Evolutionary conservation across 2,113 vertebrate species (phyloP).

Genomic region (Murina feae): DNA sequence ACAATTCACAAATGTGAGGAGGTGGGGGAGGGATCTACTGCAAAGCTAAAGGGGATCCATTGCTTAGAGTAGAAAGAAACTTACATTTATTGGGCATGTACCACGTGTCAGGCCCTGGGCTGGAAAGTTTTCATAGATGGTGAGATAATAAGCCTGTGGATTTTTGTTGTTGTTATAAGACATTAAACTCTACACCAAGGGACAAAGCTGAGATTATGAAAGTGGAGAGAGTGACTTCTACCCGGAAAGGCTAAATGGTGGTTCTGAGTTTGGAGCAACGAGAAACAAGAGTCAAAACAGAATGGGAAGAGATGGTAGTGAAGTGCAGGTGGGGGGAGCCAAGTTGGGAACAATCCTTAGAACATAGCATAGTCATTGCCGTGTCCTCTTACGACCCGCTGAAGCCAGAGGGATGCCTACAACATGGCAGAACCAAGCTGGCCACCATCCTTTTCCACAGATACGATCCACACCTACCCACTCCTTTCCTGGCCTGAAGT

Average conservation of each 20-base stretch:
- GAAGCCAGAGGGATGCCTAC: not conserved
- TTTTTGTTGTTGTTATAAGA: not conserved
- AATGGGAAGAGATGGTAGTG: not conserved
- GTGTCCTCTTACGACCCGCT: not conserved
- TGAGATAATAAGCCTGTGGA: not conserved
- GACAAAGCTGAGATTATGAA: not conserved
- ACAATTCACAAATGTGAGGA: not conserved
- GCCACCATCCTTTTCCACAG: not conserved
- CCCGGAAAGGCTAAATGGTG: constrained; percentile 11
- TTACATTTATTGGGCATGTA: not conserved
- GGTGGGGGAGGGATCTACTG: not conserved
- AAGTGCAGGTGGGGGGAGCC: not conserved
- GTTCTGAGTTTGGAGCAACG: not conserved
- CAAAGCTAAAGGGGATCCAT: not conserved
- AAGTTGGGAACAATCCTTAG: not conserved
- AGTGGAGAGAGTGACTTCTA: not conserved
- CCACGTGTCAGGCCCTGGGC: not conserved
- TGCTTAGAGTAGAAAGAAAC: not conserved
- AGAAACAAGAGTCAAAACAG: not conserved
- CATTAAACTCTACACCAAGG: not conserved
- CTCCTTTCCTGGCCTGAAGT: not conserved
- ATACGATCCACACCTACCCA: not conserved
- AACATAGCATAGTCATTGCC: not conserved
- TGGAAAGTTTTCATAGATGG: not conserved
- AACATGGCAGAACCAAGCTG: not conserved